These are phyloP conservation scores for Tenthredo distinguenda DNA, from an alignment of 2,888 invertebrate species.

Conservation along the genomic window DNA sequence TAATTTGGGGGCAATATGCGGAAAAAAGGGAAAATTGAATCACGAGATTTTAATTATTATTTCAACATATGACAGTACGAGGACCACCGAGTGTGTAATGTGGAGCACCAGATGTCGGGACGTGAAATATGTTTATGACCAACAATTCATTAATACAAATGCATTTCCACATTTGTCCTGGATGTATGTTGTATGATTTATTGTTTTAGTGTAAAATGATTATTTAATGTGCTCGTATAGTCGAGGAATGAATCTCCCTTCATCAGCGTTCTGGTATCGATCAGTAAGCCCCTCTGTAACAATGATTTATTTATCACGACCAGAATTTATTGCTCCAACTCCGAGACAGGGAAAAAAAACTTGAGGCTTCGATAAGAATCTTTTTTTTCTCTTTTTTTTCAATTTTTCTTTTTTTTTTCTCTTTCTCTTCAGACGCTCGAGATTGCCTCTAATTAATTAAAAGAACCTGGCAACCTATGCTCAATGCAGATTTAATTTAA, in stretches of 20 bases:
- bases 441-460: conserved; percentile 22
- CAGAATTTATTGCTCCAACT: conserved; percentile 7
- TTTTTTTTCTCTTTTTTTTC: not conserved
- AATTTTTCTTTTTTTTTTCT: no score
- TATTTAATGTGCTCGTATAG: conserved; percentile 4
- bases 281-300: conserved; percentile 13
- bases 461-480: conserved; percentile 7
- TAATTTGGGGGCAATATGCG: not conserved
- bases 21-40: not conserved
- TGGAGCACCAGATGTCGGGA: not conserved
- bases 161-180: conserved; percentile 36
- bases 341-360: not conserved
- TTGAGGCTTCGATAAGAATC: conserved; percentile 21
- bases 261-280: conserved; percentile 11
- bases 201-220: not conserved
- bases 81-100: not conserved
- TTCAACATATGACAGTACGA: not conserved
- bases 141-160: conserved; percentile 28
- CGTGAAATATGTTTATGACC: conserved; percentile 22
- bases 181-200: conserved; percentile 9
- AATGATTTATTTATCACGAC: conserved; percentile 47
- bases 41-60: not conserved
- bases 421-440: not conserved
- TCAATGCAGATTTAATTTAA: not conserved
- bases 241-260: conserved; percentile 4